Evolutionary conservation across 2,113 vertebrate species (phyloP).

Genomic region (Nibea albiflora): DNA sequence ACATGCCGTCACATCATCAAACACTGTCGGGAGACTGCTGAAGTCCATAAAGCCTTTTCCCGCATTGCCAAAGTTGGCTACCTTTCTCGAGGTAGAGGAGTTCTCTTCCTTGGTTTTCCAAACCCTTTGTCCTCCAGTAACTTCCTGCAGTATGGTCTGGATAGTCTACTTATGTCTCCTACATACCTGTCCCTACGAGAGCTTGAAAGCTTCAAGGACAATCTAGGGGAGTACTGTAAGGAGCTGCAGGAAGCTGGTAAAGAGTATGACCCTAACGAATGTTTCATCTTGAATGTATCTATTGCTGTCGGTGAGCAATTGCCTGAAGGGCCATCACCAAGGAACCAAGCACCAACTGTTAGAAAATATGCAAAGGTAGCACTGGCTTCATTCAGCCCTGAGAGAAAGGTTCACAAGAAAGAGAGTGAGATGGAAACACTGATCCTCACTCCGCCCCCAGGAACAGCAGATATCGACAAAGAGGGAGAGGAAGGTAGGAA

Average conservation of each 20-base stretch:
- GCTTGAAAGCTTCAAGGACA: slow-evolving; percentile 93
- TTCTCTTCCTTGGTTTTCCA: slow-evolving; percentile 96
- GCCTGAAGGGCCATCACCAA: slow-evolving; percentile 87
- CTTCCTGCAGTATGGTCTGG: slow-evolving; percentile 94
- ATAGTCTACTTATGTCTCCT: slow-evolving; percentile 94
- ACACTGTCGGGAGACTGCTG: slow-evolving; percentile 92
- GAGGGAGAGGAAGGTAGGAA: slow-evolving; percentile 95
- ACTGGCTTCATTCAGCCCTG: slow-evolving; percentile 93
- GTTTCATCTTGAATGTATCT: slow-evolving; percentile 98
- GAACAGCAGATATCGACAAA: slow-evolving; percentile 93
- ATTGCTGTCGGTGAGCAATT: slow-evolving; percentile 93
- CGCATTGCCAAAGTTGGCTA: slow-evolving; percentile 97
- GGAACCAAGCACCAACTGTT: slow-evolving; percentile 91
- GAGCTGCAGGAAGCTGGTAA: slow-evolving; percentile 93
- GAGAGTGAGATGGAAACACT: slow-evolving; percentile 96
- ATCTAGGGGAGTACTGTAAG: slow-evolving; percentile 93
- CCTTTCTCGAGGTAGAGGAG: slow-evolving; percentile 94
- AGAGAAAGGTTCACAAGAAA: slow-evolving; percentile 89
- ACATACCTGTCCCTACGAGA: slow-evolving; percentile 96
- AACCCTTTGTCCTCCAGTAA: slow-evolving; percentile 91
- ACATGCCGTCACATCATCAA: slow-evolving; percentile 95
- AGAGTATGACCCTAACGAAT: slow-evolving; percentile 96
- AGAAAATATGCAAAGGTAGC: slow-evolving; percentile 98
- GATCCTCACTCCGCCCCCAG: slow-evolving; percentile 95
- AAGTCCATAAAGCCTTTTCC: slow-evolving; percentile 96